These are phyloP conservation scores for Hippocampus barbouri DNA, from an alignment of 2,113 vertebrate genomes.

Conservation along the genomic window DNA sequence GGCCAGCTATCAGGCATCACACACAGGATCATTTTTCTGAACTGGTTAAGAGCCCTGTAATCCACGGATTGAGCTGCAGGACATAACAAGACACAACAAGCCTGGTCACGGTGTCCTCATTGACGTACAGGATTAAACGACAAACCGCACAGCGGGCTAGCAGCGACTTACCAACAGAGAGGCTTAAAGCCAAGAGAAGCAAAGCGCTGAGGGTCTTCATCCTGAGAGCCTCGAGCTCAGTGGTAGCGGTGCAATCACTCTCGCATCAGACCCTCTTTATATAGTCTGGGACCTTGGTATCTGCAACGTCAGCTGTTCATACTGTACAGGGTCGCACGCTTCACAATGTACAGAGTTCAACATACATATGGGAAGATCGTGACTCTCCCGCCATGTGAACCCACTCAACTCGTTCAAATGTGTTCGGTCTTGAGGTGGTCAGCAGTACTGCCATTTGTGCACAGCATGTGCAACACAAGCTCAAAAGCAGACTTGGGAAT, in stretches of 20 bases:
- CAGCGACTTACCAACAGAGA: slow-evolving; percentile 56
- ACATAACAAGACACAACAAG: neutral
- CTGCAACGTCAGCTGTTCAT: slow-evolving; percentile 35
- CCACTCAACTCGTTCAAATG: neutral
- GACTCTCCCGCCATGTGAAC: slow-evolving; percentile 22
- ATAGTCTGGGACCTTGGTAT: slow-evolving; percentile 15
- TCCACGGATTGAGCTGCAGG: slow-evolving; percentile 41
- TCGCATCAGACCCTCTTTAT: slow-evolving; percentile 24
- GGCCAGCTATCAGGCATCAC: slow-evolving; percentile 71
- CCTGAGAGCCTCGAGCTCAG: neutral
- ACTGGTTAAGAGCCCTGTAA: slow-evolving; percentile 63
- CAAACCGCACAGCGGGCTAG: neutral
- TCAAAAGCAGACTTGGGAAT: neutral
- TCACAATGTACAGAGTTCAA: slow-evolving; percentile 2
- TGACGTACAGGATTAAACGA: neutral
- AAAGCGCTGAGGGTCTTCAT: slow-evolving; percentile 50
- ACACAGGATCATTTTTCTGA: slow-evolving; percentile 79
- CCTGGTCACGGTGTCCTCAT: neutral
- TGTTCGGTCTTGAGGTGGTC: neutral
- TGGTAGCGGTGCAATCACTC: neutral
- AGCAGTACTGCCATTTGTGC: neutral
- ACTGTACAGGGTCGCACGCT: slow-evolving; percentile 12
- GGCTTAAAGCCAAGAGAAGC: slow-evolving; percentile 43
- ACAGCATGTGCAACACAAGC: neutral
- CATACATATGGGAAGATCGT: slow-evolving; percentile 10